Base-by-base conservation (phyloP, 2,888 invertebrate genomes). In the Unio pictorum region DNA sequence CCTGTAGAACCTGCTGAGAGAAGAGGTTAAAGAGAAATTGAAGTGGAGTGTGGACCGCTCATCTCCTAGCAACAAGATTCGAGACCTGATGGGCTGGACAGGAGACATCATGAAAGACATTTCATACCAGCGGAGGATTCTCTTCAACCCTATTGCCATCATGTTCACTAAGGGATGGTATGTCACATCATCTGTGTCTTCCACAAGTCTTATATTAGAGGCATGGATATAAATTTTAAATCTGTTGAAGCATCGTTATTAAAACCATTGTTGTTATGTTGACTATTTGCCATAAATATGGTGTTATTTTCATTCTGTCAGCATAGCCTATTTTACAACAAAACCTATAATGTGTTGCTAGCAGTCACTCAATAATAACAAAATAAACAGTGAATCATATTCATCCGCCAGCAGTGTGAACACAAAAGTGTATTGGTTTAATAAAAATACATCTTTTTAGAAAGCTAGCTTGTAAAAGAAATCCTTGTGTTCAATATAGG, bases 1-100 rank as follows among this genome's bases (percentile, higher is more conserved):
- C 15, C 57, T 69, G 4, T 74, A 89, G 89, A 87, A 88, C 69
- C 85, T 89, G 18, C 78, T 90, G 23, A 74, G 90, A 30, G 89
- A 90, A 56, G 87, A 89, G 68, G 89, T 90, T 26, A 90, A 89
- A 70, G 90, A 90, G 72, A 88, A 88, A 72, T 68, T 90, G 57
- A 90, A 89, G 66, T 90, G 90, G 90, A 89, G 82, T 67, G 89
- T 90, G 23, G 89, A 90, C 74, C 74, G 90, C 17, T 84, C 89
- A 23, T 89, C 89, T 0, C 89, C 90, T 55, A 90, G 88, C 82
- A 89, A 88, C 81, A 90, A 90, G 80, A 89, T 90, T 72, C 81
- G 90, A 2, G 90, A 90, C 76, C 81, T 90, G n/a, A 89, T 90
- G 88, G 83, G 77, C 68, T 90, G 90, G 90, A 88, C 89, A 61